phyloP scores from a whole-genome alignment of 2,888 invertebrate species.

The Hirtodrosophila confusa region DNA sequence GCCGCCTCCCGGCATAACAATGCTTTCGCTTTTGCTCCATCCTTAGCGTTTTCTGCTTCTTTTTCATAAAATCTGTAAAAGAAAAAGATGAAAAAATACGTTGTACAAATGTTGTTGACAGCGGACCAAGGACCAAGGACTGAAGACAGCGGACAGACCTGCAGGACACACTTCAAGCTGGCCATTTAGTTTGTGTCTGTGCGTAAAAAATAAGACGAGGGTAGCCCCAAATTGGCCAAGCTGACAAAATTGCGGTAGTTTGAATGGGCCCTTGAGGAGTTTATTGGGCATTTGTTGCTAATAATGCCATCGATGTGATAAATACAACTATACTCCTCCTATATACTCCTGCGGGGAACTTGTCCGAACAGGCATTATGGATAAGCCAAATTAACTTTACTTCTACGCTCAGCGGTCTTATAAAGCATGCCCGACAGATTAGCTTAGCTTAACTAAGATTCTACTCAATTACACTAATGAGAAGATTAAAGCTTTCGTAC shows the following conservation, averaged over 20 bases:
- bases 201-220: constrained; percentile 51
- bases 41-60: constrained; percentile 23
- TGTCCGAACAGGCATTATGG: neutral
- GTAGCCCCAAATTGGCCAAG: constrained; percentile 68
- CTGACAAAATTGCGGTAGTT: constrained; percentile 59
- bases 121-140: constrained; percentile 56
- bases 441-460: neutral
- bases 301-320: constrained; percentile 75
- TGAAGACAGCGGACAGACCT: constrained; percentile 10
- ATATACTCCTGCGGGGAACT: too few relatives aligned
- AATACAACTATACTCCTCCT: constrained; percentile 23
- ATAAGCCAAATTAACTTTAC: neutral
- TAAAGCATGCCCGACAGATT: neutral
- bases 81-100: constrained; percentile 56
- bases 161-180: constrained; percentile 42
- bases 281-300: constrained; percentile 71
- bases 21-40: constrained; percentile 34
- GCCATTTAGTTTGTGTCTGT: constrained; percentile 52
- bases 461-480: neutral
- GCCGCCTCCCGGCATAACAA: constrained; percentile 49
- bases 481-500: neutral
- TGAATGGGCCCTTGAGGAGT: constrained; percentile 47
- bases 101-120: constrained; percentile 77
- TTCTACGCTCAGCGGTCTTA: neutral
- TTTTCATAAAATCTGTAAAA: constrained; percentile 71